Evolutionary conservation across 2,113 vertebrate species (phyloP), one percentile per base, ranked within the genome.

Genomic region (Ancistrus triradiatus): DNA sequence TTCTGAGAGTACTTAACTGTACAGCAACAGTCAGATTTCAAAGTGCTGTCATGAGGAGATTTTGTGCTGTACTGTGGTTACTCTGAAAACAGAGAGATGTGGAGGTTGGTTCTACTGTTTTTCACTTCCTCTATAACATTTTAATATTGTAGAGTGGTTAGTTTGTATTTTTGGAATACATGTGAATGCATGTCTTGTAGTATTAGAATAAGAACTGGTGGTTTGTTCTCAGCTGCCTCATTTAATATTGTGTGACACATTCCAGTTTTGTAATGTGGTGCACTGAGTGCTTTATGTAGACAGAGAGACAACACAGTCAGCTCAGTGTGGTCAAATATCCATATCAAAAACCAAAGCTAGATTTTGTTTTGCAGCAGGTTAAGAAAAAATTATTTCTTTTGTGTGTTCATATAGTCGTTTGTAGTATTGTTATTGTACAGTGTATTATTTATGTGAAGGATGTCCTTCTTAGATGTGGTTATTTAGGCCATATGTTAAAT

Each of bases 101-200:
- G 19, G 18, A 47, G 27, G 31, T 25, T 55, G 18, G 35, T 33
- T 31, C 21, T 17, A 63, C 60, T 40, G 15, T 55, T 55, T 47
- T 27, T 35, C 50, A 55, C 19, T 47, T 64, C 48, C 48, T 62
- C 59, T 38, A 11, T 43, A 19, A 28, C 33, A 42, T 50, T 48
- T 48, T 43, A 33, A 13, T 7, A 18, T 56, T 22, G 42, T 47
- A 19, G 14, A 46, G 42, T 43, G 18, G 18, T 7, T 31, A 21
- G 17, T 17, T 33, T 22, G 24, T 22, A 33, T 38, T 27, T 65
- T 42, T 18, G n/a, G 18, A 22, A 18, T n/a, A 10, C 19, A 13
- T 55, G 22, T 27, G 31, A 18, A 27, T 49, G 27, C 21, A 25
- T 9, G 24, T 18, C 27, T 51, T 2, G 1, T 14, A 51, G 15